phyloP scores from a whole-genome alignment of 2,797 vertebrate genomes.

The Coregonus sp. region DNA sequence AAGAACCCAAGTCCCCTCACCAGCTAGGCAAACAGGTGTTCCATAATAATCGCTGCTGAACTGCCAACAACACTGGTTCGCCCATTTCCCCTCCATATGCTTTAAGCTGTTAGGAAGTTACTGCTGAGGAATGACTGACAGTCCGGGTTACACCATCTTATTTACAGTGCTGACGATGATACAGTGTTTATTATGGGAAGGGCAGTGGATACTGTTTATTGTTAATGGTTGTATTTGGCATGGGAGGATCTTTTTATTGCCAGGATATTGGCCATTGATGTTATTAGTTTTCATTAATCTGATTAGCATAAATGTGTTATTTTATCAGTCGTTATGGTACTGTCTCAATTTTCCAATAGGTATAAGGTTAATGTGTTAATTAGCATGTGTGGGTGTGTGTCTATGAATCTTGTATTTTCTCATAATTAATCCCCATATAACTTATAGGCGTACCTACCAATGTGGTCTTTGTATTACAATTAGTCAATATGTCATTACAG shows the following conservation, averaged over 20 bases:
- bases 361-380: no score
- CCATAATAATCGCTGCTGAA: conserved; percentile 77
- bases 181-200: no score
- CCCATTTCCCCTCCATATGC: conserved; percentile 74
- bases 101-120: conserved; percentile 72
- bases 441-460: not conserved
- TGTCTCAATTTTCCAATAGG: no score
- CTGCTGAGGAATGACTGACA: conserved; percentile 61
- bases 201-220: not conserved
- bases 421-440: not conserved
- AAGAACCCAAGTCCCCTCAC: no score
- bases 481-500: conserved; percentile 7
- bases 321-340: no score
- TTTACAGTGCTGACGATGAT: conserved; percentile 37
- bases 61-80: conserved; percentile 76
- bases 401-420: not conserved
- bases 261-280: no score
- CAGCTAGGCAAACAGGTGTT: conserved; percentile 19
- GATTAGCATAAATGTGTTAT: no score
- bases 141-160: conserved; percentile 63
- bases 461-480: not conserved
- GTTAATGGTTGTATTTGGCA: no score
- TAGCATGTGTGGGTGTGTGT: not conserved
- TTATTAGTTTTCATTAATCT: no score
- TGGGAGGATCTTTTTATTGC: no score